Evolutionary conservation across 2,113 vertebrate genomes (phyloP), one percentile per base, ranked within the genome.

Genomic region (Malurus cyaneus): DNA sequence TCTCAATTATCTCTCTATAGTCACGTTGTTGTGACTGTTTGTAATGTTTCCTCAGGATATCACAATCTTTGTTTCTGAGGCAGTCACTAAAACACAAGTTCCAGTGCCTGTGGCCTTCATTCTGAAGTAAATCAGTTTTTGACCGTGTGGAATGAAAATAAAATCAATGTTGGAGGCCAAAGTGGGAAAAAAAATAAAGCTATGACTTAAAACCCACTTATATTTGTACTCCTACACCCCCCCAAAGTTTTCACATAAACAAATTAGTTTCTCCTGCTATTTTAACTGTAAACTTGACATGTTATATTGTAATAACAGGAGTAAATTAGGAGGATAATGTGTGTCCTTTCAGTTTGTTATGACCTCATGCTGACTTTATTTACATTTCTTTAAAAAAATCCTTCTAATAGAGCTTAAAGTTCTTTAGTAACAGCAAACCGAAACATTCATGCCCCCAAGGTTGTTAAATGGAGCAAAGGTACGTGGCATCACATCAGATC

Each of bases 151-250:
- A 80, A 94, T 20, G 12, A 66, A 52, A 70, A 67, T 21, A 62
- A 53, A 70, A 78, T 64, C 36, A 50, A 3, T 61, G 7, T 7
- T 53, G n/a, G 34, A 8, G 8, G 9, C 0, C 12, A 69, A 85
- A 69, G 2, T 2, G 0, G 10, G 20, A 41, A 57, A 56, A 69
- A 16, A 23, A 59, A 18, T 74, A 62, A 61, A 80, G 31, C 7
- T 42, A 16, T 1, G 1, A 19, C 14, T 83, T 91, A 59, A 59
- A 80, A 61, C 2, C 0, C 2, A 7, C 6, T 36, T 21, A 8
- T 49, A 9, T 52, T 52, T 86, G 6, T 86, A 18, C 11, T 62
- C 4, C 39, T 39, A 39, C 39, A 39, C 39, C 39, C 39, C 2
- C 6, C 28, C 57, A 29, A 76, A 3, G 0, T 18, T 69, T 89